Evolutionary conservation across 2,888 invertebrate genomes (phyloP).

Genomic region (Sinelater perroti): DNA sequence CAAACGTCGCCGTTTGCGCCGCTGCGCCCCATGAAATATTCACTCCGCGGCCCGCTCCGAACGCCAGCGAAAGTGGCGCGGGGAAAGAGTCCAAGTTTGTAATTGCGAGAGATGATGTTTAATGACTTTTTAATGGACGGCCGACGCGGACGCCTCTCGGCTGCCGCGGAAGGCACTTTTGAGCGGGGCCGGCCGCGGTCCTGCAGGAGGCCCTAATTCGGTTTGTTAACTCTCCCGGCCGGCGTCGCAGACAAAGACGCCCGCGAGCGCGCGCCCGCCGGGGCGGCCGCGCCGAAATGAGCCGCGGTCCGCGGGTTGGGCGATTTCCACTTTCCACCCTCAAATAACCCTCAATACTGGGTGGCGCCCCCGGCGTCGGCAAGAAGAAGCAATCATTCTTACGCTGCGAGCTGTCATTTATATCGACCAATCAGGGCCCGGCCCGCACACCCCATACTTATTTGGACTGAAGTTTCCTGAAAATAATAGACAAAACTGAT

Average conservation of each 20-base stretch:
- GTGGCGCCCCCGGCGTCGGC: slow-evolving; percentile 40
- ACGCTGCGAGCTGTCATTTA: slow-evolving; percentile 52
- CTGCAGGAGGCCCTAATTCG: slow-evolving; percentile 22
- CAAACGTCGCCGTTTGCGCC: slow-evolving; percentile 24
- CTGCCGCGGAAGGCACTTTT: slow-evolving; percentile 45
- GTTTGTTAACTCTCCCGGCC: slow-evolving; percentile 19
- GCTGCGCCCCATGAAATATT: slow-evolving; percentile 33
- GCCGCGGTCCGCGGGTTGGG: slow-evolving; percentile 22
- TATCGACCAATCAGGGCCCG: slow-evolving; percentile 46
- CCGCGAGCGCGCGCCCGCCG: slow-evolving; percentile 6
- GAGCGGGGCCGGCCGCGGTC: slow-evolving; percentile 37
- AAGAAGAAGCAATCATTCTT: slow-evolving; percentile 51
- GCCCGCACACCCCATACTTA: slow-evolving; percentile 39
- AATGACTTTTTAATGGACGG: slow-evolving; percentile 73
- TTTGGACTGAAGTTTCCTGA: slow-evolving; percentile 39
- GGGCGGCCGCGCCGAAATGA: slow-evolving; percentile 5
- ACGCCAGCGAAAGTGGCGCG: slow-evolving; percentile 38
- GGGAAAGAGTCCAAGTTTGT: slow-evolving; percentile 59
- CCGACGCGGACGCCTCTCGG: slow-evolving; percentile 47
- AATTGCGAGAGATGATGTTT: slow-evolving; percentile 73
- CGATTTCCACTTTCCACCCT: slow-evolving; percentile 35
- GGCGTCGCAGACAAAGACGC: slow-evolving; percentile 10
- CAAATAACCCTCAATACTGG: slow-evolving; percentile 42
- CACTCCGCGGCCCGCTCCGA: slow-evolving; percentile 27
- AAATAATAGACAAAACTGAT: slow-evolving; percentile 40